A percentile compares a stretch with the other conserved stretches of the same genome.
phyloP scores from a whole-genome alignment of 35 echinoderm and acorn worm genomes.

The Ptychodera flava region DNA sequence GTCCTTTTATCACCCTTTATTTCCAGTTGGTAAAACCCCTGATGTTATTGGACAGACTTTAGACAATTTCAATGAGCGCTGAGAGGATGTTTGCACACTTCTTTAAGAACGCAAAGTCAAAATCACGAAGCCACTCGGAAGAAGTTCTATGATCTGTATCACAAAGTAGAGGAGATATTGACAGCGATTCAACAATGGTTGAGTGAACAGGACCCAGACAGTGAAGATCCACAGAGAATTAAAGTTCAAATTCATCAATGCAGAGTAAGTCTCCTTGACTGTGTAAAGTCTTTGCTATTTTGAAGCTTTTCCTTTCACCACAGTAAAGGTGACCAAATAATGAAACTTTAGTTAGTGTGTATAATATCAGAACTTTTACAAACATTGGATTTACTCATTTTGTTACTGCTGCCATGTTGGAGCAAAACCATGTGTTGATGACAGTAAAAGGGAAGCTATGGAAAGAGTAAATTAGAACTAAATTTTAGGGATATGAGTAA shows the following conservation, averaged over 20 bases:
- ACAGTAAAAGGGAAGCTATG: too few relatives aligned
- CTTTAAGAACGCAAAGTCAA: conserved; percentile 78
- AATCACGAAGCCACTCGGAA: conserved; percentile 69
- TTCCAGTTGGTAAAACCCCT: conserved; percentile 49
- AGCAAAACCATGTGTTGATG: too few relatives aligned
- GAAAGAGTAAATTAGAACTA: too few relatives aligned
- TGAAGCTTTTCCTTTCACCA: too few relatives aligned
- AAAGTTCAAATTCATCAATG: conserved; percentile 78
- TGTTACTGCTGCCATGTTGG: too few relatives aligned
- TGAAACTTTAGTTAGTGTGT: too few relatives aligned
- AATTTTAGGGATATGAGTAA: too few relatives aligned
- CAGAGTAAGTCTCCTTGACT: conserved; percentile 77
- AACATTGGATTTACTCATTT: too few relatives aligned
- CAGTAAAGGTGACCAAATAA: too few relatives aligned
- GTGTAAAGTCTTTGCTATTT: too few relatives aligned
- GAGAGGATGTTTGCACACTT: conserved; percentile 59
- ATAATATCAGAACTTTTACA: too few relatives aligned
- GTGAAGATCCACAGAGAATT: conserved; percentile 57
- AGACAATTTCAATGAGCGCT: conserved; percentile 66
- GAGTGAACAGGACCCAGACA: conserved; percentile 41
- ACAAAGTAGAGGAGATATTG: conserved; percentile 57
- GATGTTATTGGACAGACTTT: conserved; percentile 63
- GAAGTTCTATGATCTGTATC: conserved; percentile 58
- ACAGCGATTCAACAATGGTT: conserved; percentile 55
- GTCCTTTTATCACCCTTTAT: conserved; percentile 9